Evolutionary conservation across 2,113 vertebrate species (phyloP).

Genomic region (Apodemus sylvaticus): DNA sequence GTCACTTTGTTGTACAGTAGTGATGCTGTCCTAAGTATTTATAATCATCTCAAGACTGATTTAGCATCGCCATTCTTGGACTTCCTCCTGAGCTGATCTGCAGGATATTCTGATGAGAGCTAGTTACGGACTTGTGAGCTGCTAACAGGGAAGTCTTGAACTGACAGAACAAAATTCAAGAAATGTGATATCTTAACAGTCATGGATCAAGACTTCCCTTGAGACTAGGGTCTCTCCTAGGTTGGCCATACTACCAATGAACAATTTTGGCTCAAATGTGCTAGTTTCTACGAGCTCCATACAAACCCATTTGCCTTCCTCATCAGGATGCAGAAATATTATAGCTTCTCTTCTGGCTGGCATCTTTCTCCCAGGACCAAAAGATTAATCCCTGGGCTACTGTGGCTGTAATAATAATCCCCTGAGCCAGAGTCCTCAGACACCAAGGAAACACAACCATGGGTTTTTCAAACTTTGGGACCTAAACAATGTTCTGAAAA

Average conservation of each 20-base stretch:
- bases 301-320: not conserved
- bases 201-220: not conserved
- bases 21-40: not conserved
- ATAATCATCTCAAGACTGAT: not conserved
- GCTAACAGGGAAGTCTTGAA: not conserved
- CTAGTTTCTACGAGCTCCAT: not conserved
- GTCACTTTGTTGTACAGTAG: not conserved
- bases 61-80: slow-evolving; percentile 19
- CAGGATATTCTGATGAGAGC: not conserved
- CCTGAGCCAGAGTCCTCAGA: not conserved
- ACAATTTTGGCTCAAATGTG: not conserved
- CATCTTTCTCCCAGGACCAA: not conserved
- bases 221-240: not conserved
- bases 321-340: not conserved
- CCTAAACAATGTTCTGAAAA: slow-evolving; percentile 35
- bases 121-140: not conserved
- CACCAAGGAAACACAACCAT: not conserved
- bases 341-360: not conserved
- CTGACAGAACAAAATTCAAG: not conserved
- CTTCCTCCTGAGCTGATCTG: slow-evolving; percentile 8
- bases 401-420: not conserved
- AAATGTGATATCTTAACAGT: not conserved
- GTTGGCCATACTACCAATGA: not conserved
- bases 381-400: not conserved
- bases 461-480: slow-evolving; percentile 36